Percentiles rank a stretch among this genome's conserved stretches.
Evolutionary conservation across 2,113 vertebrate genomes (phyloP).

Genomic region (Hydrolagus affinis): DNA sequence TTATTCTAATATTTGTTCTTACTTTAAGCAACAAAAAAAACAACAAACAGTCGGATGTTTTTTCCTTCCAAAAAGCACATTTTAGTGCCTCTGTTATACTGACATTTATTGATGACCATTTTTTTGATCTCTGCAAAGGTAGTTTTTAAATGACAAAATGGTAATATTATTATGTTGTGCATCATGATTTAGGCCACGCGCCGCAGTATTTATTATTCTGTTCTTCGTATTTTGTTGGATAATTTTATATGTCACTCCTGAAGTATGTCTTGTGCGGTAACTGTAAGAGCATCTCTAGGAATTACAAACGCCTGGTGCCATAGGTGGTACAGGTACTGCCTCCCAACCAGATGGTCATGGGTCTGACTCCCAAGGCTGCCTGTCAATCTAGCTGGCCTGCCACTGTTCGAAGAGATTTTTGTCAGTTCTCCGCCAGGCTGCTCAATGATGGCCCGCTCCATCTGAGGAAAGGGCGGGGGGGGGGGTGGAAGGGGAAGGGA

Average conservation of each 20-base stretch:
- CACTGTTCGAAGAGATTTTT: not conserved
- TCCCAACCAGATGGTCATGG: not conserved
- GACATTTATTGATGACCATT: not conserved
- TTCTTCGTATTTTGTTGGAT: not conserved
- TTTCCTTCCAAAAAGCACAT: not conserved
- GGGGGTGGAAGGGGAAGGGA: not conserved
- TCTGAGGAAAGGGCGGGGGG: not conserved
- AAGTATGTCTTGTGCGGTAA: not conserved
- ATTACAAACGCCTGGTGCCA: not conserved
- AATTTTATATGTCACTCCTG: not conserved
- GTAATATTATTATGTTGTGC: not conserved
- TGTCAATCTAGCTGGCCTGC: not conserved
- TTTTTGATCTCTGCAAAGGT: not conserved
- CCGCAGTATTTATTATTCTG: not conserved
- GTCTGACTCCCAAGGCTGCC: not conserved
- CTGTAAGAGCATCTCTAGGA: not conserved
- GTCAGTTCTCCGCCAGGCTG: not conserved
- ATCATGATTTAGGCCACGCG: too few relatives aligned
- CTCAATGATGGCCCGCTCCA: not conserved
- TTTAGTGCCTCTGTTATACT: not conserved
- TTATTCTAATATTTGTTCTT: not conserved
- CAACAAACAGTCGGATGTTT: too few relatives aligned
- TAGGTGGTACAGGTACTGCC: not conserved
- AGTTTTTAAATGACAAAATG: not conserved
- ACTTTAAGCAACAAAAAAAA: not conserved